A percentile compares a stretch with the other conserved stretches of the same genome.
Conservation (phyloP, 2,113 vertebrate genomes). For the Larimichthys polyactis region DNA sequence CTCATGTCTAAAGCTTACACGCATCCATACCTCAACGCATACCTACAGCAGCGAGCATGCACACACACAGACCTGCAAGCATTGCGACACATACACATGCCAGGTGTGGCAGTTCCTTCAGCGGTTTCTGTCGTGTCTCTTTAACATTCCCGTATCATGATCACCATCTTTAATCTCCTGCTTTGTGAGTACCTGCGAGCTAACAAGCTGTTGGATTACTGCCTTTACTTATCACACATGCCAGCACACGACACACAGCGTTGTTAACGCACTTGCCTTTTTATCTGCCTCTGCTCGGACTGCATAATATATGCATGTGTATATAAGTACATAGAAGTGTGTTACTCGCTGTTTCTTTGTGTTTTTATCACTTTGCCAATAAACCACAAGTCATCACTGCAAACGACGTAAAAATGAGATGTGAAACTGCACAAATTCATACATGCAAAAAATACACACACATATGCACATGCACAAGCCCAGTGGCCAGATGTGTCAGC, state of each 20-base stretch:
- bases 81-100: constrained; percentile 41
- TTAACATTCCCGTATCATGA: constrained; percentile 54
- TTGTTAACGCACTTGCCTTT: constrained; percentile 11
- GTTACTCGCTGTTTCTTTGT: not conserved
- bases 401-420: not conserved
- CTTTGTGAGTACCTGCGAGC: constrained; percentile 49
- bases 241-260: constrained; percentile 50
- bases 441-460: not conserved
- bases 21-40: constrained; percentile 31
- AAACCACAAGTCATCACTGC: not conserved
- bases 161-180: constrained; percentile 67
- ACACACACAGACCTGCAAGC: constrained; percentile 12
- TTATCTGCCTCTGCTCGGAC: constrained; percentile 7
- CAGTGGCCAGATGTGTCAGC: constrained; percentile 20
- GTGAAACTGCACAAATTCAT: constrained; percentile 2
- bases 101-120: constrained; percentile 51
- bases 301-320: constrained; percentile 21
- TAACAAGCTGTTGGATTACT: constrained; percentile 66
- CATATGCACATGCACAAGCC: not conserved
- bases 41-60: constrained; percentile 24
- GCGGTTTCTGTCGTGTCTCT: constrained; percentile 48
- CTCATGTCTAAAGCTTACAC: constrained; percentile 23
- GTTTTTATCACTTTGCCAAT: not conserved
- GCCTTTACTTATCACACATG: constrained; percentile 60
- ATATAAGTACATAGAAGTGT: not conserved